Conservation (phyloP, 2,888 invertebrate genomes). For the Peribatodes rhomboidaria region DNA sequence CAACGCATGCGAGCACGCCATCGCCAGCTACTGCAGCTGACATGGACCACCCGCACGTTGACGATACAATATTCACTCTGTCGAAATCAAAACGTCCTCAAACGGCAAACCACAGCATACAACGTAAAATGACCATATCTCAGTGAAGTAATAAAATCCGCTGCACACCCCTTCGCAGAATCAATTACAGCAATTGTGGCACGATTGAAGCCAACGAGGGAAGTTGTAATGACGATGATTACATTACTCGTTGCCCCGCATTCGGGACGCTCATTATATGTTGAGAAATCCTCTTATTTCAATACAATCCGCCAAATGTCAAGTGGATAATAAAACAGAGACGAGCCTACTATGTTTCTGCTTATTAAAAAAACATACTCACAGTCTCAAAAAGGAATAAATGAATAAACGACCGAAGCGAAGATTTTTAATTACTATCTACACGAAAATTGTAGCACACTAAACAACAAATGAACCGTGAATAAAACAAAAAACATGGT, state of each 20-base stretch:
- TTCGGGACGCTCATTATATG: slow-evolving; percentile 53
- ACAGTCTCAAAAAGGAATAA: neutral
- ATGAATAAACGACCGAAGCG: neutral
- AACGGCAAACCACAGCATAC: neutral
- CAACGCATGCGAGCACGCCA: slow-evolving; percentile 47
- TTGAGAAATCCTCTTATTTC: slow-evolving; percentile 44
- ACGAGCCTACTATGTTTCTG: slow-evolving; percentile 4
- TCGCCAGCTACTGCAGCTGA: neutral
- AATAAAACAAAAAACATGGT: slow-evolving; percentile 22
- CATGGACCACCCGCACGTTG: neutral
- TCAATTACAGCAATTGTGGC: slow-evolving; percentile 59
- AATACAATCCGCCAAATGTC: slow-evolving; percentile 43
- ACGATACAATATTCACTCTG: neutral
- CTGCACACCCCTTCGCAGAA: slow-evolving; percentile 54
- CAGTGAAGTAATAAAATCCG: slow-evolving; percentile 11
- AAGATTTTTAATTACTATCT: neutral
- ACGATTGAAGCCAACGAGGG: slow-evolving; percentile 53
- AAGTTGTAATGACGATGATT: slow-evolving; percentile 58
- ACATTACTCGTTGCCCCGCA: slow-evolving; percentile 54
- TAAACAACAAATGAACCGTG: neutral
- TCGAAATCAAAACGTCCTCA: neutral
- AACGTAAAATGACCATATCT: slow-evolving; percentile 11
- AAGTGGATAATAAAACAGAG: slow-evolving; percentile 32
- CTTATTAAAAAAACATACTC: slow-evolving; percentile 1
- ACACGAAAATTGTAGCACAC: neutral